Base-by-base conservation (phyloP, 2,113 vertebrate species). In the Rhinoderma darwinii region DNA sequence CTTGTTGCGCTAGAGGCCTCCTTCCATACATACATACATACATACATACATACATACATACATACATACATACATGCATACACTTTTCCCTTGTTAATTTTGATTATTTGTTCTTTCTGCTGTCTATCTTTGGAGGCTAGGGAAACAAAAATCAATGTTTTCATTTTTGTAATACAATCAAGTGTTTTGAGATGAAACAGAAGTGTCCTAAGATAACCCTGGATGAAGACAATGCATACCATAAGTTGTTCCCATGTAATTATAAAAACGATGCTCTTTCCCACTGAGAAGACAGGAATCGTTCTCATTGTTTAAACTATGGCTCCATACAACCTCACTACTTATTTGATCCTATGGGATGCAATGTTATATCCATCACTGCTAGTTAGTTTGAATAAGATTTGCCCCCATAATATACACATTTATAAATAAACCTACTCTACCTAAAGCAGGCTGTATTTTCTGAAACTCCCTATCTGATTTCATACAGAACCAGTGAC, bases 81-180 rank as follows among this genome's bases (percentile, higher is more conserved):
- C 2, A 35, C 66, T 17, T 72, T 72, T 3, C 20, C 37, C 68
- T 22, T 72, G 68, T 72, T 72, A 1, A 39, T 22, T 72, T 72
- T 72, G 68, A 72, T 70, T 72, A 72, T 72, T 72, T 41, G 18
- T 41, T 25, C 35, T 41, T 41, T 41, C 37, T 41, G 15, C 35
- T 70, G 37, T 72, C 41, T 75, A 75, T 75, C 22, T 82, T 70
- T 50, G 27, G 32, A 9, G 35, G 44, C 54, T n/a, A 54, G 30
- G 25, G 43, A 74, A 51, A 72, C 35, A 51, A 84, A 82, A 84
- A 84, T 74, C 82, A 56, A 47, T 56, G 68, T 84, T 56, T 56
- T 72, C 68, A 59, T 84, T 84, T 84, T 73, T 30, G 11, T n/a
- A 54, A 73, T 32, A 54, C 82, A 84, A 74, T 84, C 82, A 54